Base-by-base conservation (phyloP, 2,113 vertebrate genomes). In the Hiodon tergisus region DNA sequence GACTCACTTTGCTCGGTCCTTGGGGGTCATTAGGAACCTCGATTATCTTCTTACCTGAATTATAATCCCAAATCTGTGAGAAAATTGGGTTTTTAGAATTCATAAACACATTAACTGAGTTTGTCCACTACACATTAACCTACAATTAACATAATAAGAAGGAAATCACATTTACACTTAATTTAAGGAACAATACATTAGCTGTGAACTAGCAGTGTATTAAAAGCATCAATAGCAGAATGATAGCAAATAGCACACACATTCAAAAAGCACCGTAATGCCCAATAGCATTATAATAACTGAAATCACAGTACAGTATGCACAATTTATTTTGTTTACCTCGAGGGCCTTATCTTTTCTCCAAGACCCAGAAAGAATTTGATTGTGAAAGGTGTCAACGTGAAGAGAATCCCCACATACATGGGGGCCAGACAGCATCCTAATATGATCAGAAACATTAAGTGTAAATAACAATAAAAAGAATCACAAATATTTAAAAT, bases 281-380 rank as follows among this genome's bases (percentile, higher is more conserved):
- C 55, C 55, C 11, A 8, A 11, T 8, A 57, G 1, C 6, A 11
- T n/a, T 61, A 48, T 62, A 3, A 16, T 5, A 16, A 63, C 66
- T 60, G 48, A 62, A 50, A 9, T 53, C 16, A 69, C 6, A 53
- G 5, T 11, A 4, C 16, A 14, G 5, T 47, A 13, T 50, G 54
- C 54, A 54, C 48, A 13, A 3, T 47, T 53, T 46, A 10, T 8
- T 62, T 59, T 68, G 5, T 53, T 81, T 77, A 89, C 88, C 87
- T 89, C 81, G 14, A 88, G 68, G 1, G 76, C 78, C 52, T 78
- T 78, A 17, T 83, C 54, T 66, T 83, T 84, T 76, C 86, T 84
- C 87, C 88, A 88, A 48, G 87, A 88, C 4, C 88, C 88, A 2
- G 83, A 78, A 3, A 88, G 80, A 52, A 88, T 83, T 65, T 86